Evolutionary conservation across 2,113 vertebrate genomes (phyloP).

Genomic region (Panurus biarmicus): DNA sequence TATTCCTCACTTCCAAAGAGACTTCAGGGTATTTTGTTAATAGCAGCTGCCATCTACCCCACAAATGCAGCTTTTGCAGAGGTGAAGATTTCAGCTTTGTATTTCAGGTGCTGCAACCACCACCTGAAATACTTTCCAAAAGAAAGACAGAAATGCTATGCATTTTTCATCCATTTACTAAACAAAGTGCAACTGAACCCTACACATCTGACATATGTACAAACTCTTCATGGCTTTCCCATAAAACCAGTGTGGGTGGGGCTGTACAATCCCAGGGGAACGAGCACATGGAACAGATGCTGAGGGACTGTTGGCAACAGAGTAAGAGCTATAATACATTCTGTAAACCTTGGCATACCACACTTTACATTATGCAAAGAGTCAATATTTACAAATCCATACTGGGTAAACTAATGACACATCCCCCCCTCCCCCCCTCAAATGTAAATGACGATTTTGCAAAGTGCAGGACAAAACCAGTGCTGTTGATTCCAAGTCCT

Average conservation of each 20-base stretch:
- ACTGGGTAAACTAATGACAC: slow-evolving; percentile 60
- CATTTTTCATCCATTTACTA: slow-evolving; percentile 56
- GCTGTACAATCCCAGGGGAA: slow-evolving; percentile 79
- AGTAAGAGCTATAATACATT: slow-evolving; percentile 81
- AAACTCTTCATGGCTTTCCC: slow-evolving; percentile 82
- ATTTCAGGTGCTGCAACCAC: slow-evolving; percentile 7
- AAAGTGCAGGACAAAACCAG: slow-evolving; percentile 77
- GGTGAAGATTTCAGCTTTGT: background rate
- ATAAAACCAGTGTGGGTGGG: slow-evolving; percentile 68
- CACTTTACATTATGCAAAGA: slow-evolving; percentile 84
- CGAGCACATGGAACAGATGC: slow-evolving; percentile 71
- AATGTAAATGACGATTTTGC: slow-evolving; percentile 67
- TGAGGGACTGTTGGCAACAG: slow-evolving; percentile 80
- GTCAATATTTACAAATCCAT: slow-evolving; percentile 85
- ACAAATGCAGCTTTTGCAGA: background rate
- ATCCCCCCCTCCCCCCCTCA: slow-evolving; percentile 15
- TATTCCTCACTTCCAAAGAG: background rate
- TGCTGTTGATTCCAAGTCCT: slow-evolving; percentile 67
- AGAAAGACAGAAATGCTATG: background rate
- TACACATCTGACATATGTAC: slow-evolving; percentile 72
- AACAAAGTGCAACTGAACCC: slow-evolving; percentile 77
- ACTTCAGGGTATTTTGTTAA: background rate
- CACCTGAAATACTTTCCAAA: background rate
- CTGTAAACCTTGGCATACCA: slow-evolving; percentile 94
- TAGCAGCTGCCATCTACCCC: background rate